Percentiles rank a stretch among this genome's conserved stretches.
Conservation (phyloP, 1,140 invertebrate genomes). For the Acromyrmex charruanus region DNA sequence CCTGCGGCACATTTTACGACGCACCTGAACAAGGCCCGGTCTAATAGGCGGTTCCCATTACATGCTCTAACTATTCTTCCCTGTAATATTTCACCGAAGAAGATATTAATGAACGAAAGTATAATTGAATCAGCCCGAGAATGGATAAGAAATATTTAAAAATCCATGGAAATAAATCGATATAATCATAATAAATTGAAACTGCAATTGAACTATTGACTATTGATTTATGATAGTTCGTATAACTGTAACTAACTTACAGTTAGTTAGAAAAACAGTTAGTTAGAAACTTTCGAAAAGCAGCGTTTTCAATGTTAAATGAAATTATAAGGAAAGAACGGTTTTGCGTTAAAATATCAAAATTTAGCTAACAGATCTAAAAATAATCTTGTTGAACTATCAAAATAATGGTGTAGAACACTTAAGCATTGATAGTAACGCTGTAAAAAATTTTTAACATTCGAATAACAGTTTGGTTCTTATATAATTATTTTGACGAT, state of each 20-base stretch:
- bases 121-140: slow-evolving; percentile 14
- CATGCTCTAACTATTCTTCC: slow-evolving; percentile 34
- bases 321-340: background rate
- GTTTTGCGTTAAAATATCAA: too few species aligned
- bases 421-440: too few species aligned
- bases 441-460: too few species aligned
- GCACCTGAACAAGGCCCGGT: slow-evolving; percentile 17
- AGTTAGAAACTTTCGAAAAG: too few species aligned
- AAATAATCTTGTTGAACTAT: too few species aligned
- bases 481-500: too few species aligned
- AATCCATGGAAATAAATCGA: background rate
- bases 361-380: too few species aligned
- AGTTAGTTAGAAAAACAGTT: too few species aligned
- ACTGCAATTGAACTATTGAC: background rate
- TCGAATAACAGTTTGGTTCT: too few species aligned
- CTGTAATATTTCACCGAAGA: background rate
- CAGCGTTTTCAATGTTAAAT: background rate
- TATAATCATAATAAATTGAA: background rate
- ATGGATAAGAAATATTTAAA: background rate
- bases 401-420: too few species aligned
- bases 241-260: background rate
- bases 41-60: slow-evolving; percentile 38
- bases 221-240: background rate
- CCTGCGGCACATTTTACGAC: background rate
- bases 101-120: slow-evolving; percentile 9